Evolutionary conservation across 2,113 vertebrate species (phyloP).

Genomic region (Uropsilus gracilis): DNA sequence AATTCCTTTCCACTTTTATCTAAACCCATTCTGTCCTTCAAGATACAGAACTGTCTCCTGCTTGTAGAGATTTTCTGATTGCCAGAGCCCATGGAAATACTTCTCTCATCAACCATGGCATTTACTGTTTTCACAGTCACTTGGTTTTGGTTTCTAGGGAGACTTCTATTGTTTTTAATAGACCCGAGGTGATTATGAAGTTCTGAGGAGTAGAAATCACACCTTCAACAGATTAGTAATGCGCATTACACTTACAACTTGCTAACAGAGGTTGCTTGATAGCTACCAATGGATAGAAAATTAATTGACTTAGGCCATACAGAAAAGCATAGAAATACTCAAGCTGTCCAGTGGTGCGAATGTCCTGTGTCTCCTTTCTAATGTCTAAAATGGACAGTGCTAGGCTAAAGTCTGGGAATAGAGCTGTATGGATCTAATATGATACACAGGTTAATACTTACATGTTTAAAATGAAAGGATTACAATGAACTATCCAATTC

Average conservation of each 20-base stretch:
- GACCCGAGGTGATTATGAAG: neutral
- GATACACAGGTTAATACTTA: neutral
- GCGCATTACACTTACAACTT: neutral
- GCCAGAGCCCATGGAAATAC: neutral
- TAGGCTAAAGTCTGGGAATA: neutral
- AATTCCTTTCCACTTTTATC: conserved; percentile 7
- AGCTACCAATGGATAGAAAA: neutral
- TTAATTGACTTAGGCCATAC: neutral
- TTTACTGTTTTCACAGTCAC: neutral
- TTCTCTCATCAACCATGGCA: neutral
- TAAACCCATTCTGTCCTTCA: neutral
- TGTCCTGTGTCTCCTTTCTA: neutral
- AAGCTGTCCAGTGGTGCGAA: neutral
- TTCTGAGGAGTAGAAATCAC: neutral
- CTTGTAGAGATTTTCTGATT: neutral
- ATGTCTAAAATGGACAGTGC: neutral
- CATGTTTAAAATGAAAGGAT: conserved; percentile 14
- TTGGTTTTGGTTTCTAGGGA: neutral
- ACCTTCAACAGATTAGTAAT: neutral
- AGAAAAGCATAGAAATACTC: conserved; percentile 12
- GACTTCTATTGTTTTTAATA: neutral
- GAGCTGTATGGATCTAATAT: neutral
- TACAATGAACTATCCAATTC: neutral
- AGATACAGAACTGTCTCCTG: neutral
- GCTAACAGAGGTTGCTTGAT: neutral